Evolutionary conservation across 2,797 vertebrate species (phyloP), one percentile per base, ranked within the genome.

Genomic region (Schizopygopsis malacanthus): DNA sequence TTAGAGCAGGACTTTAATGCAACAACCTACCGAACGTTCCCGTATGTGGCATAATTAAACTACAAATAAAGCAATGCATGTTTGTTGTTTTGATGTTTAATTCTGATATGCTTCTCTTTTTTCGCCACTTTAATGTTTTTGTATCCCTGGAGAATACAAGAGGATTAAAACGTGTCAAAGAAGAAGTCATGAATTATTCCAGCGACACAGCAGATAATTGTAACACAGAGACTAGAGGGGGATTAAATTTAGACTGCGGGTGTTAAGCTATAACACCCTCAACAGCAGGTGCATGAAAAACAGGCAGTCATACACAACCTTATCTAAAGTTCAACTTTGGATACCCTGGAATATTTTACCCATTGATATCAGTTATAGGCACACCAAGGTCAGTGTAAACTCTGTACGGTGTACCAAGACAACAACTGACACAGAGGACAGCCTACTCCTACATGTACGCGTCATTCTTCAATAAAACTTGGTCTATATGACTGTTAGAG

Each of bases 161-260:
- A 47, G 83, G 83, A 85, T 85, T 87, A 85, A 87, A 85, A 69
- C 0, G 39, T 67, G 87, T 77, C 56, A 85, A 63, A 77, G 63
- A 81, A 82, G 63, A 77, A 85, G 78, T 82, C 77, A 87, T 87
- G 72, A 87, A 85, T 87, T 82, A 87, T 87, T 87, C 83, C 79
- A 61, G 47, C 79, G 77, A 77, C 79, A 77, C 83, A 72, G 72
- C 41, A 80, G 65, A 85, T 69, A 85, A 87, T 85, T 85, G 79
- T 77, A 87, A 85, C 86, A 85, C 67, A 82, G 87, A 52, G 83
- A 41, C 18, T 61, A 28, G 82, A 77, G 61, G 82, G 78, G 76
- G 59, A 69, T 78, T 85, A 76, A 39, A 81, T 82, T 81, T 77
- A 61, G 72, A 76, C 41, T 81, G 71, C 39, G 52, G 76, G 76